A percentile compares a stretch with the other conserved stretches of the same genome.
phyloP scores from a whole-genome alignment of 2,888 invertebrate genomes.

The Nomada flava region DNA sequence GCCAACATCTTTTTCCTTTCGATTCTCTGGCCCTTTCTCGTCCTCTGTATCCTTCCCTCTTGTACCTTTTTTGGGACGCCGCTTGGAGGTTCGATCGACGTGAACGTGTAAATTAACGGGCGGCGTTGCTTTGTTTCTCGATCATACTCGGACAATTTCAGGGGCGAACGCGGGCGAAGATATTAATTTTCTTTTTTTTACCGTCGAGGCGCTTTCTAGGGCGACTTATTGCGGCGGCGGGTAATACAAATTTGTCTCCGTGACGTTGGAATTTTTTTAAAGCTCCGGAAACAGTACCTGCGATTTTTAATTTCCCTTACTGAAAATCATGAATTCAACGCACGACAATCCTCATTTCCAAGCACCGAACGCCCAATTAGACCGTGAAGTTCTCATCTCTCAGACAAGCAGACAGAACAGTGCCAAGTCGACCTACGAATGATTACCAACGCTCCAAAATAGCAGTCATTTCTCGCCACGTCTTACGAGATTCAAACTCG shows the following conservation, averaged over 20 bases:
- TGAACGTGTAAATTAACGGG: not conserved
- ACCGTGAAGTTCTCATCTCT: conserved; percentile 15
- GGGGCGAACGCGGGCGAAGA: too few species aligned
- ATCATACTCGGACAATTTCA: not conserved
- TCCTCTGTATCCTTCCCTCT: not conserved
- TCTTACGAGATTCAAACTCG: too few species aligned
- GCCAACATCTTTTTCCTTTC: conserved; percentile 32
- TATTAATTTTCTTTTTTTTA: too few species aligned
- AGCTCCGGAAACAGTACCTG: too few species aligned
- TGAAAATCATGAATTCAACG: not conserved
- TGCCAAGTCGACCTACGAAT: conserved; percentile 10
- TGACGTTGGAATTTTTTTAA: too few species aligned
- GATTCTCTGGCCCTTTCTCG: not conserved
- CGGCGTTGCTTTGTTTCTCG: not conserved
- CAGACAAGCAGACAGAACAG: conserved; percentile 1
- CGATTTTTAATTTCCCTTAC: too few species aligned
- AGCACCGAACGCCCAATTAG: conserved; percentile 1
- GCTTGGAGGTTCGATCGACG: not conserved
- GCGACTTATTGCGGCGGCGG: too few species aligned
- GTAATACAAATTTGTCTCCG: too few species aligned
- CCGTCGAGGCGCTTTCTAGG: too few species aligned
- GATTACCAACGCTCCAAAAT: conserved; percentile 13
- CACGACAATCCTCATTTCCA: not conserved
- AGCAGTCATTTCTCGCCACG: not conserved
- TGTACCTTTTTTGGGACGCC: not conserved